These are phyloP conservation scores for Nannoperca obscura DNA, from an alignment of 2,797 vertebrate species.

Conservation along the genomic window DNA sequence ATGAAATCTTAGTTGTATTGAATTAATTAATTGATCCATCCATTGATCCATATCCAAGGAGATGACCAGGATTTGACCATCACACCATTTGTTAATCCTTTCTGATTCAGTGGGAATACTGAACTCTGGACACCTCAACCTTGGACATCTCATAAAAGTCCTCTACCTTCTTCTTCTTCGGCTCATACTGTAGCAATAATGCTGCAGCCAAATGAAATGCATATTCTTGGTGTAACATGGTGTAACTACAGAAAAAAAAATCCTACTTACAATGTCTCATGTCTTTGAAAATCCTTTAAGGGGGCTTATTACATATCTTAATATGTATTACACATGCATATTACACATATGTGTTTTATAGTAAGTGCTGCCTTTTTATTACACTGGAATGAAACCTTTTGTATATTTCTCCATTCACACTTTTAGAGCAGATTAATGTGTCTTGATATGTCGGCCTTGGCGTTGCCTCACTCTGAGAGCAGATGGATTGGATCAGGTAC, in stretches of 20 bases:
- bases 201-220: neutral
- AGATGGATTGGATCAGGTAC: conserved; percentile 76
- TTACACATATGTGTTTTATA: neutral
- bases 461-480: conserved; percentile 48
- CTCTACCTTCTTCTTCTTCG: neutral
- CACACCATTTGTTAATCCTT: neutral
- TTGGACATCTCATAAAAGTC: neutral
- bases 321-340: neutral
- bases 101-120: neutral
- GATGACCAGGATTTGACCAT: neutral
- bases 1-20: neutral
- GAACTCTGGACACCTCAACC: neutral
- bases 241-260: neutral
- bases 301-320: neutral
- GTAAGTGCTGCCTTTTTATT: neutral
- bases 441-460: conserved; percentile 49
- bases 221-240: neutral
- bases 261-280: neutral
- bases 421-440: conserved; percentile 10
- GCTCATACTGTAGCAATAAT: neutral
- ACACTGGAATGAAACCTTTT: neutral
- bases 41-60: too few species aligned
- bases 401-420: conserved; percentile 11
- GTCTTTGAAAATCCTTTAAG: neutral
- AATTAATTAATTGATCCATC: neutral